Evolutionary conservation across 2,888 invertebrate genomes (phyloP).

Genomic region (Penaeus monodon): DNA sequence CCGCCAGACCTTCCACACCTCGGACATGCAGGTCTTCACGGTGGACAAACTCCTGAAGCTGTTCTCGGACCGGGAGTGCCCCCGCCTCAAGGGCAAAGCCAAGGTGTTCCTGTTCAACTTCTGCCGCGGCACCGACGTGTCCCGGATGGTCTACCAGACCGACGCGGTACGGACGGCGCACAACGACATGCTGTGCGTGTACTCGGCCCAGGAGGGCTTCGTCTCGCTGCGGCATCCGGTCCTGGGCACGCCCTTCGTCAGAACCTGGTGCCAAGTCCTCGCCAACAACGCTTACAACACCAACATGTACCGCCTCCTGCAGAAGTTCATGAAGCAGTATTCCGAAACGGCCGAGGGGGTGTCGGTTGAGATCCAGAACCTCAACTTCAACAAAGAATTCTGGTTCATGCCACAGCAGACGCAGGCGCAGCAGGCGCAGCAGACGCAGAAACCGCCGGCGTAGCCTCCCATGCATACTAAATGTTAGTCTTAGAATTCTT

Average conservation of each 20-base stretch:
- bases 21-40: constrained; percentile 8
- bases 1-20: constrained; percentile 7
- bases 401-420: background rate
- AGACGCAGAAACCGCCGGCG: no score
- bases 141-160: background rate
- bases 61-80: constrained; percentile 7
- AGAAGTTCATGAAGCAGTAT: constrained; percentile 6
- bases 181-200: constrained; percentile 8
- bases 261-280: background rate
- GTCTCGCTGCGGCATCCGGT: background rate
- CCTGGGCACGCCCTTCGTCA: constrained; percentile 9
- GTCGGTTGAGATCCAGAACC: background rate
- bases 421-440: no score
- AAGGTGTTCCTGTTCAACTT: constrained; percentile 20
- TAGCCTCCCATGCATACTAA: no score
- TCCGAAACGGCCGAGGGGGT: background rate
- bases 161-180: background rate
- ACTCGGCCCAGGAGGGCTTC: constrained; percentile 15
- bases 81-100: background rate
- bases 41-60: background rate
- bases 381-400: constrained; percentile 12
- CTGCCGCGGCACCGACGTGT: constrained; percentile 2
- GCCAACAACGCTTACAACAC: background rate
- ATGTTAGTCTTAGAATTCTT: no score
- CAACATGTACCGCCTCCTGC: background rate